Percentiles rank a stretch among this genome's conserved stretches.
Conservation (phyloP, 2,113 vertebrate species). For the Tonatia bakeri region DNA sequence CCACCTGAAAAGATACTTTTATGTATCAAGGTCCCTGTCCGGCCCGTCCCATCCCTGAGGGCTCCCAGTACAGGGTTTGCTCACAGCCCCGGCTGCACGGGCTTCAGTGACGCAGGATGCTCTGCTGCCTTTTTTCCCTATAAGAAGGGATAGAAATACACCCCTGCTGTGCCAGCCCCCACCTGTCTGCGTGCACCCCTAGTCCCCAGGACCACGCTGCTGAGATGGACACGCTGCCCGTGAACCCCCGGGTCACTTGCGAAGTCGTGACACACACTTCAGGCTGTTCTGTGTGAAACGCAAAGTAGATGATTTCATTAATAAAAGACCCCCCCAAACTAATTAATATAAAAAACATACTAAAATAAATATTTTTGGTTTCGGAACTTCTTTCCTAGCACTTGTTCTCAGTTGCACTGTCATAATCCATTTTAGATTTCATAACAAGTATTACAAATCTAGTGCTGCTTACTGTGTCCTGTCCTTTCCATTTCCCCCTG, state of each 20-base stretch:
- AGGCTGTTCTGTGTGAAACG: conserved; percentile 87
- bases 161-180: conserved; percentile 73
- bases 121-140: conserved; percentile 59
- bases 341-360: background rate
- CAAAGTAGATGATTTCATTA: conserved; percentile 86
- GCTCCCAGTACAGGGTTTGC: conserved; percentile 34
- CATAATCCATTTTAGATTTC: background rate
- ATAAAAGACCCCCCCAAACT: conserved; percentile 31
- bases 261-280: conserved; percentile 70
- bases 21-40: conserved; percentile 49
- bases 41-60: background rate
- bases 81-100: conserved; percentile 53
- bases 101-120: conserved; percentile 66
- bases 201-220: conserved; percentile 49
- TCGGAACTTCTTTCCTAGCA: background rate
- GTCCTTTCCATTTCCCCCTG: background rate
- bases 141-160: conserved; percentile 76
- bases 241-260: conserved; percentile 68
- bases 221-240: conserved; percentile 61
- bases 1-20: background rate
- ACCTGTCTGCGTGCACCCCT: conserved; percentile 68
- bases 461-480: background rate
- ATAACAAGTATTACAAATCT: background rate
- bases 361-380: background rate
- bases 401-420: background rate